Evolutionary conservation across 2,797 vertebrate species (phyloP).

Genomic region (Sebastes taczanowskii): DNA sequence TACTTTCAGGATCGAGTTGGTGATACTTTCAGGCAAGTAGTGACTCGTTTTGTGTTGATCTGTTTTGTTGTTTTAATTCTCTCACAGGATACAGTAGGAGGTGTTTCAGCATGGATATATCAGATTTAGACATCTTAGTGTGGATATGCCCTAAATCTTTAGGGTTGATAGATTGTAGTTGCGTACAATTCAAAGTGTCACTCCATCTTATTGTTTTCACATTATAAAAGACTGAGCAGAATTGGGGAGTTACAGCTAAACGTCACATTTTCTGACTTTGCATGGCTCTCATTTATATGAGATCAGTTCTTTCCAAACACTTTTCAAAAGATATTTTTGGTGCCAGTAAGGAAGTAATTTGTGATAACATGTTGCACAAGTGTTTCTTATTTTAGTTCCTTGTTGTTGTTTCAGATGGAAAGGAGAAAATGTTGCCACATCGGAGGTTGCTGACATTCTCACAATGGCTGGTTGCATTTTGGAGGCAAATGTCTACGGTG

Average conservation of each 20-base stretch:
- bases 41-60: not conserved
- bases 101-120: not conserved
- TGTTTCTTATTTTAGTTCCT: not conserved
- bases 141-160: not conserved
- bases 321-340: not conserved
- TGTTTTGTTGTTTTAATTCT: not conserved
- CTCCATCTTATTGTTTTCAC: not conserved
- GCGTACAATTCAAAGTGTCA: not conserved
- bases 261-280: not conserved
- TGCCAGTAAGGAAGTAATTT: not conserved
- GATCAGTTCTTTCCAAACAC: not conserved
- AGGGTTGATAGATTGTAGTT: no score
- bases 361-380: not conserved
- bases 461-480: slow-evolving; percentile 79
- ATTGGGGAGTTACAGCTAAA: not conserved
- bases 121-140: not conserved
- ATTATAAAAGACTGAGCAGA: not conserved
- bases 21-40: slow-evolving; percentile 89
- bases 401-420: slow-evolving; percentile 86
- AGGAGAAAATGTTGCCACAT: slow-evolving; percentile 94
- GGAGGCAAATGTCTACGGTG: slow-evolving; percentile 92
- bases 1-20: slow-evolving; percentile 93
- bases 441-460: slow-evolving; percentile 88
- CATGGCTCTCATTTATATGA: not conserved
- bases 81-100: not conserved